These are phyloP conservation scores for Myotis myotis DNA, from an alignment of 2,797 vertebrate genomes.

Conservation along the genomic window DNA sequence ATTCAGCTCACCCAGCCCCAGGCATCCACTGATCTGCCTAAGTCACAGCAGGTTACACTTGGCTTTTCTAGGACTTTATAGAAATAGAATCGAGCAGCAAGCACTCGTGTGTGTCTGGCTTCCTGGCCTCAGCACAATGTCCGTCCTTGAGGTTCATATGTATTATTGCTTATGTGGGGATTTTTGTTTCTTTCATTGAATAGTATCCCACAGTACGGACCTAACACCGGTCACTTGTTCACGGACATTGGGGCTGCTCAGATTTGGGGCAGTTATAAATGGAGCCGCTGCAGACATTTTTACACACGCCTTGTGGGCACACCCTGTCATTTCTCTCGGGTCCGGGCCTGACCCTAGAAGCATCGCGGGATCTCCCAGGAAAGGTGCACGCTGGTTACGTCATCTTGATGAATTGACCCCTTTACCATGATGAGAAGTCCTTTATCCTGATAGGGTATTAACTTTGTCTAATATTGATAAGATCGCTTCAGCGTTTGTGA, in stretches of 20 bases:
- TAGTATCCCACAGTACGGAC: not conserved
- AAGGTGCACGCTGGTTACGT: accelerated
- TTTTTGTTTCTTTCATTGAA: not conserved
- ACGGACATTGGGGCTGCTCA: not conserved
- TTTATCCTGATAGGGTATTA: not conserved
- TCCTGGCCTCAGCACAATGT: not conserved
- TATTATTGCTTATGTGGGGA: accelerated
- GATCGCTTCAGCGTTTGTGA: not conserved
- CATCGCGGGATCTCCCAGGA: not conserved
- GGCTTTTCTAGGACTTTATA: not conserved
- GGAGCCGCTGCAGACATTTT: not conserved
- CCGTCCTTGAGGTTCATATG: not conserved
- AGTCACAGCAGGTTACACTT: not conserved
- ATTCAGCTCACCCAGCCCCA: not conserved
- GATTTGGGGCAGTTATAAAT: not conserved
- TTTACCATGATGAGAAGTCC: not conserved
- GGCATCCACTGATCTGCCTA: not conserved
- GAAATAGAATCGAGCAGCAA: too few species aligned
- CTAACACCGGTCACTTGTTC: not conserved
- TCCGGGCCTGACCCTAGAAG: not conserved
- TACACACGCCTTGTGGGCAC: not conserved
- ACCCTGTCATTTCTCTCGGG: not conserved
- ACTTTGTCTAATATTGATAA: not conserved
- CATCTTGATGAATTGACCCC: not conserved
- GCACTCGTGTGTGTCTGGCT: not conserved